These are phyloP conservation scores for Chymomyza costata DNA, from an alignment of 1,140 invertebrate genomes.

Conservation along the genomic window DNA sequence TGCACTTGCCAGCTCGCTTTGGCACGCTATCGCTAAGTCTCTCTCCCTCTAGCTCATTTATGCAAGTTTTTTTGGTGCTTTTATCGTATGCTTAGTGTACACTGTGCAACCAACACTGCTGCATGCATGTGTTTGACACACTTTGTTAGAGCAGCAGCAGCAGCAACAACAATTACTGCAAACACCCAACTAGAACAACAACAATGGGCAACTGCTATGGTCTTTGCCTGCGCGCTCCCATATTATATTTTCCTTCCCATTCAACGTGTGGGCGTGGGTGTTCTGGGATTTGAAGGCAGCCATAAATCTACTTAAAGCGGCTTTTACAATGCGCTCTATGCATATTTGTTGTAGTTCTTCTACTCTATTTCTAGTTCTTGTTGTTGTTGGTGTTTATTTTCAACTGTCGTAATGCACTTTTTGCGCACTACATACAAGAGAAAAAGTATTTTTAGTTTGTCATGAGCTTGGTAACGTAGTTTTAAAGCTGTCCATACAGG, in stretches of 20 bases:
- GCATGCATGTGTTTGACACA: conserved; percentile 65
- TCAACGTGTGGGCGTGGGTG: background rate
- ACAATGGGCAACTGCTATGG: too few relatives aligned
- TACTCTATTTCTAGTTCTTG: too few relatives aligned
- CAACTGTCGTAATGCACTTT: too few relatives aligned
- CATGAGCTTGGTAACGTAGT: too few relatives aligned
- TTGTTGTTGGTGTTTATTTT: too few relatives aligned
- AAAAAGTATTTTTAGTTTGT: too few relatives aligned
- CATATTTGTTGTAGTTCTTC: background rate
- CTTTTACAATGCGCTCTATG: conserved; percentile 49
- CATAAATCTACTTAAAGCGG: conserved; percentile 70
- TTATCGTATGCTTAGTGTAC: conserved; percentile 1
- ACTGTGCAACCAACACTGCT: conserved; percentile 15
- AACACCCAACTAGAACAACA: conserved; percentile 1
- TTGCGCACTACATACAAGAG: too few relatives aligned
- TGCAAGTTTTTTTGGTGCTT: conserved; percentile 3
- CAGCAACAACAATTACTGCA: conserved; percentile 13
- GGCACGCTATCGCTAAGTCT: background rate
- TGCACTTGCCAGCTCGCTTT: conserved; percentile 54
- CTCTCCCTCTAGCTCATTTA: conserved; percentile 4
- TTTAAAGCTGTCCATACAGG: too few relatives aligned
- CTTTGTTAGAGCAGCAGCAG: conserved; percentile 28
- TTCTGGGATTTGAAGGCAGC: conserved; percentile 42
- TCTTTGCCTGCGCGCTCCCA: too few relatives aligned
- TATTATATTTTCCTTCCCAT: too few relatives aligned